These are phyloP conservation scores for Cosmopolites sordidus DNA, from an alignment of 2,888 invertebrate genomes.

Conservation along the genomic window DNA sequence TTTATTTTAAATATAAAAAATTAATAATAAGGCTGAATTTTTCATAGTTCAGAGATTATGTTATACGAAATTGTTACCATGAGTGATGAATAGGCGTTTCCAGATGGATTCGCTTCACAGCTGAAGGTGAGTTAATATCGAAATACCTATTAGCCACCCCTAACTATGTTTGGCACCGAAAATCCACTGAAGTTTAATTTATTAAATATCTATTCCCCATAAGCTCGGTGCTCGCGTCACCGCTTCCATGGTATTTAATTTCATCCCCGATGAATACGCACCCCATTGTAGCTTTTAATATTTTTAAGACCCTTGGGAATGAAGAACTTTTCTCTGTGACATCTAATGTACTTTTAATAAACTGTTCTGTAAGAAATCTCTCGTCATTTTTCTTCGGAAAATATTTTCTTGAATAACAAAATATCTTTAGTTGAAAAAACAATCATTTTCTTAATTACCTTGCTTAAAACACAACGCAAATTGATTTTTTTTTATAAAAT, in stretches of 20 bases:
- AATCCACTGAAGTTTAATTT: constrained; percentile 7
- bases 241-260: constrained; percentile 7
- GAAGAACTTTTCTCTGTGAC: neutral
- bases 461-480: no score
- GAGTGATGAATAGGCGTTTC: constrained; percentile 1
- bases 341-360: neutral
- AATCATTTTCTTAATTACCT: no score
- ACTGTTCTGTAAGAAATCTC: neutral
- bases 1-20: no score
- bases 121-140: constrained; percentile 1
- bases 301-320: constrained; percentile 4
- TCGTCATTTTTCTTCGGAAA: neutral
- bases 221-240: constrained; percentile 3
- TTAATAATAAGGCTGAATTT: no score
- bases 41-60: no score
- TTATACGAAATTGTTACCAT: neutral
- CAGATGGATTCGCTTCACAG: constrained; percentile 2
- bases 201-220: constrained; percentile 7
- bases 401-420: no score
- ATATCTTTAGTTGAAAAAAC: no score
- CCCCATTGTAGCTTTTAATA: constrained; percentile 4
- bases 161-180: constrained; percentile 1
- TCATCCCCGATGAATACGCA: constrained; percentile 10
- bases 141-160: constrained; percentile 1
- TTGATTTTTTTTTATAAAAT: no score